Conservation (phyloP, 2,797 vertebrate genomes). For the Rhadinocentrus ornatus region DNA sequence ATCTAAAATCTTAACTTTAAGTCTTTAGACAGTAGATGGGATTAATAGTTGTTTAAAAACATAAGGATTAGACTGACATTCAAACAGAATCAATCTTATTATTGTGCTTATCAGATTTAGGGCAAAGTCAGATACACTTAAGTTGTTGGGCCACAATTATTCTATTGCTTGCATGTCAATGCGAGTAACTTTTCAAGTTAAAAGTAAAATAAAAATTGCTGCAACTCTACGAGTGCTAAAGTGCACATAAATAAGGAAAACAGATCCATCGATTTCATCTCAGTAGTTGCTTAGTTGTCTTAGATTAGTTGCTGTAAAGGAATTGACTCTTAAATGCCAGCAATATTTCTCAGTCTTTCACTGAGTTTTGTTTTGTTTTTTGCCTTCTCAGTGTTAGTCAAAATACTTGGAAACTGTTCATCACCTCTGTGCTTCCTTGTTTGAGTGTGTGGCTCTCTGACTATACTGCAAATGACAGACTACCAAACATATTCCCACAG, state of each 20-base stretch:
- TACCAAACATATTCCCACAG: slow-evolving; percentile 12
- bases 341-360: slow-evolving; percentile 42
- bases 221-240: neutral
- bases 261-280: neutral
- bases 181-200: neutral
- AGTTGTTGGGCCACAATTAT: neutral
- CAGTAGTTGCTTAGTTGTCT: neutral
- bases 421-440: slow-evolving; percentile 58
- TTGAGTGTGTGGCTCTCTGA: slow-evolving; percentile 41
- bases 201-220: neutral
- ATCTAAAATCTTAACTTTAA: neutral
- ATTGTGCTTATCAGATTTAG: neutral
- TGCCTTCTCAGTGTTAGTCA: slow-evolving; percentile 17
- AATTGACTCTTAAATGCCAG: slow-evolving; percentile 50
- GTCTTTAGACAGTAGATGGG: neutral
- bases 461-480: slow-evolving; percentile 43
- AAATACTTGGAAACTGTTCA: slow-evolving; percentile 28
- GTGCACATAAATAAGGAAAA: slow-evolving; percentile 6
- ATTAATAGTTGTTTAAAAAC: neutral
- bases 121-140: neutral
- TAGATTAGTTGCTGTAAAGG: slow-evolving; percentile 1
- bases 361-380: slow-evolving; percentile 12
- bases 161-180: neutral
- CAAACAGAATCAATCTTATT: neutral
- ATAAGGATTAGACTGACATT: neutral